Evolutionary conservation across 2,888 invertebrate genomes (phyloP), one percentile per base, ranked within the genome.

Genomic region (Mechanitis messenoides): DNA sequence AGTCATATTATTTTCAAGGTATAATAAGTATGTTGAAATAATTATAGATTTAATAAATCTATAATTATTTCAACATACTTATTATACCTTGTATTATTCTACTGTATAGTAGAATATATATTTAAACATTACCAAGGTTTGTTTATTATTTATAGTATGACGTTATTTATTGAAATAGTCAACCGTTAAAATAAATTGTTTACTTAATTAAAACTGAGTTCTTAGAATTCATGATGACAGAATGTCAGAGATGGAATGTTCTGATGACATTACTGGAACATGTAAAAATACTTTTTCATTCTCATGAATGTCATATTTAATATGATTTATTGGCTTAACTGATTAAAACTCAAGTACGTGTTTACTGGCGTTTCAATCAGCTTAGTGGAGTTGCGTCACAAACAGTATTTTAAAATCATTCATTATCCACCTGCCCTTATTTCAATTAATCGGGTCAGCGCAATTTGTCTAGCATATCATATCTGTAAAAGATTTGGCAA

Each of bases 131-230:
- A 31, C 7, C 50, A 50, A 50, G n/a, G 31, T n/a, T 28, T 47
- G 11, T 31, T 31, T 31, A 31, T 50, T 9, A 50, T 31, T 7
- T 7, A 31, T 31, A 5, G 31, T 50, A 50, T 63, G 63, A 63
- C 57, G 63, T 55, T 58, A 63, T 57, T 60, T 60, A 60, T 57
- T 20, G 38, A 58, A 60, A 50, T 63, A 63, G 63, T 63, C 5
- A 54, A 56, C 59, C 55, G 53, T 58, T 58, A 58, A 54, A 59
- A 53, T 33, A 54, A 63, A 60, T 58, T 60, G 56, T 62, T 56
- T 46, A 63, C 47, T 64, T 56, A 53, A 60, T 62, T 58, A 35
- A 62, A 62, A 53, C 38, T 38, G 45, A 55, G 62, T 20, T 61
- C 64, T 42, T 4, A 60, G 64, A 59, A 59, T 6, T 31, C 31